Percentiles rank a stretch among this genome's conserved stretches.
Evolutionary conservation across 2,113 vertebrate genomes (phyloP).

Genomic region (Neopipo cinnamomea): DNA sequence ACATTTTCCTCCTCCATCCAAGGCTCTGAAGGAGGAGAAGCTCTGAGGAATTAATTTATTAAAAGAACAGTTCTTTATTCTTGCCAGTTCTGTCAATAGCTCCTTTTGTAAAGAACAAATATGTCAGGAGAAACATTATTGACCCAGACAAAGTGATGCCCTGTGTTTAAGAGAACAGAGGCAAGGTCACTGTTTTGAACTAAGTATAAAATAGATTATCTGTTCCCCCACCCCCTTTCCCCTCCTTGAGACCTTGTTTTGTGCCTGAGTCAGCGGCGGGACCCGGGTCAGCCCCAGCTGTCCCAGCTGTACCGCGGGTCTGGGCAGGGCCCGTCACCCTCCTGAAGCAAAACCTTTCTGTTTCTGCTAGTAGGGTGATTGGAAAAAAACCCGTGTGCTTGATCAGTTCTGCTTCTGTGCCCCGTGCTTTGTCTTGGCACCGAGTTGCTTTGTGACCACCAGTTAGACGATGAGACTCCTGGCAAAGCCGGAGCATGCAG

Average conservation of each 20-base stretch:
- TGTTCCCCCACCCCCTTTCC: neutral
- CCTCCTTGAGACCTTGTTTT: neutral
- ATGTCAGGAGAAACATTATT: conserved; percentile 30
- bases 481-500: neutral
- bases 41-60: neutral
- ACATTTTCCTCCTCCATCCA: neutral
- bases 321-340: neutral
- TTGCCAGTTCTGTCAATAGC: neutral
- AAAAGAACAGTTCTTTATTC: neutral
- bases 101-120: conserved; percentile 3
- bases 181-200: neutral
- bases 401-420: neutral
- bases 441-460: neutral
- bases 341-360: neutral
- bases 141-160: neutral
- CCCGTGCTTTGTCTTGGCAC: neutral
- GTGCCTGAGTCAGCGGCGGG: neutral
- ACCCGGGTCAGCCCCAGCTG: neutral
- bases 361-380: neutral
- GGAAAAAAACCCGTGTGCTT: accelerated
- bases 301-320: neutral
- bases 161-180: neutral
- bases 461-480: neutral
- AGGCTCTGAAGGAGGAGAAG: neutral
- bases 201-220: neutral